Evolutionary conservation across 2,113 vertebrate species (phyloP).

Genomic region (Phoenicopterus ruber): DNA sequence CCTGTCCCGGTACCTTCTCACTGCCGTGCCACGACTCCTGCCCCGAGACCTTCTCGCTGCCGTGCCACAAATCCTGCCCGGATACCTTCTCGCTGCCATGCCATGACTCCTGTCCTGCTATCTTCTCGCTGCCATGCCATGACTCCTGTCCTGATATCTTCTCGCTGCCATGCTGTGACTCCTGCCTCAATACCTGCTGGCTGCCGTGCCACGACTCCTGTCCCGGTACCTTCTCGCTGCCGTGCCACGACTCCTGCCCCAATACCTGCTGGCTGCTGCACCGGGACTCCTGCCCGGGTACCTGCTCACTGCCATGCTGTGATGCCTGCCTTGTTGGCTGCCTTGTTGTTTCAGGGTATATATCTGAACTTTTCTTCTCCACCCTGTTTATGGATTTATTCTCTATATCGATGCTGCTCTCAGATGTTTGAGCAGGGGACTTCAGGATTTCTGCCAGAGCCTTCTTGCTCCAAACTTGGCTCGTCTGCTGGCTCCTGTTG

Average conservation of each 20-base stretch:
- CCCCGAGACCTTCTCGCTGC: background rate
- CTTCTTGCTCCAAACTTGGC: background rate
- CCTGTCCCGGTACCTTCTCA: fast-evolving
- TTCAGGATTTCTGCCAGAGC: background rate
- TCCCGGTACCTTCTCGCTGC: fast-evolving
- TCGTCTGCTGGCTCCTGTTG: background rate
- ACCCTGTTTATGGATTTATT: fast-evolving
- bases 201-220: background rate
- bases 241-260: fast-evolving
- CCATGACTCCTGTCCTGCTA: fast-evolving
- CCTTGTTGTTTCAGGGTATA: fast-evolving
- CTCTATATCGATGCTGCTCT: background rate
- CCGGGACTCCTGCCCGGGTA: fast-evolving
- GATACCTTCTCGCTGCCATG: fast-evolving
- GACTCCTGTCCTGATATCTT: fast-evolving
- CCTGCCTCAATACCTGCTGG: background rate
- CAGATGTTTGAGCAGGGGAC: background rate
- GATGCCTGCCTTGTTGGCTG: no score
- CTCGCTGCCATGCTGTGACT: fast-evolving
- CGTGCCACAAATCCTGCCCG: fast-evolving
- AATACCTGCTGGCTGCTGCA: fast-evolving
- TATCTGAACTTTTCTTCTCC: background rate
- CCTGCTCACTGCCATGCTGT: fast-evolving
- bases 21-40: fast-evolving
- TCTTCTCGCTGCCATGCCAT: fast-evolving